Evolutionary conservation across 2,797 vertebrate species (phyloP).

Genomic region (Novumbra hubbsi): DNA sequence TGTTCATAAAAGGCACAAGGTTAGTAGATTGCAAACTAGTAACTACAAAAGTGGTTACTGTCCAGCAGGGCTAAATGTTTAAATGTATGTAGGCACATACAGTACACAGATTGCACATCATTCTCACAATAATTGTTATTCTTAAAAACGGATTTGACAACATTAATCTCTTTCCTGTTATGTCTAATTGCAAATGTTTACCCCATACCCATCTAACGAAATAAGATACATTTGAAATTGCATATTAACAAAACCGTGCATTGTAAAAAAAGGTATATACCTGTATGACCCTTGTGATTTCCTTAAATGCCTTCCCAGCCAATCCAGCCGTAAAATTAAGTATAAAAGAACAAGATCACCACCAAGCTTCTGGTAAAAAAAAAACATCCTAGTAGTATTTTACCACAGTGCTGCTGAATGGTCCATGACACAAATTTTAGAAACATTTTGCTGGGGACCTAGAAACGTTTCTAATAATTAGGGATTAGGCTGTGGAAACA

Average conservation of each 20-base stretch:
- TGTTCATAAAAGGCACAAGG: conserved; percentile 72
- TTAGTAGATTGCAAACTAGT: conserved; percentile 63
- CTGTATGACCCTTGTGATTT: conserved; percentile 23
- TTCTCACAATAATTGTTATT: conserved; percentile 27
- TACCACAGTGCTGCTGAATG: conserved; percentile 29
- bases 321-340: background rate
- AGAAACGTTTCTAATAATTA: background rate
- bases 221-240: conserved; percentile 22
- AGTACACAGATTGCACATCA: conserved; percentile 53
- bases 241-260: conserved; percentile 39
- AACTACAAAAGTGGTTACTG: conserved; percentile 59
- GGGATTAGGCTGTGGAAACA: conserved; percentile 20
- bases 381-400: conserved; percentile 26
- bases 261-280: conserved; percentile 40
- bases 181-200: conserved; percentile 51
- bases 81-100: conserved; percentile 60
- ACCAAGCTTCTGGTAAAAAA: conserved; percentile 33
- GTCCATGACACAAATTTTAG: conserved; percentile 41
- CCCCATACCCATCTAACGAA: conserved; percentile 26
- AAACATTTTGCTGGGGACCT: conserved; percentile 56
- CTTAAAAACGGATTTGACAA: conserved; percentile 27
- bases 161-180: conserved; percentile 47
- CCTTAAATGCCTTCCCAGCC: conserved; percentile 50
- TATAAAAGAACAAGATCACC: conserved; percentile 20
- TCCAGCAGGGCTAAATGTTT: conserved; percentile 57